phyloP scores from a whole-genome alignment of 2,113 vertebrate species.

The Cathartes aura region DNA sequence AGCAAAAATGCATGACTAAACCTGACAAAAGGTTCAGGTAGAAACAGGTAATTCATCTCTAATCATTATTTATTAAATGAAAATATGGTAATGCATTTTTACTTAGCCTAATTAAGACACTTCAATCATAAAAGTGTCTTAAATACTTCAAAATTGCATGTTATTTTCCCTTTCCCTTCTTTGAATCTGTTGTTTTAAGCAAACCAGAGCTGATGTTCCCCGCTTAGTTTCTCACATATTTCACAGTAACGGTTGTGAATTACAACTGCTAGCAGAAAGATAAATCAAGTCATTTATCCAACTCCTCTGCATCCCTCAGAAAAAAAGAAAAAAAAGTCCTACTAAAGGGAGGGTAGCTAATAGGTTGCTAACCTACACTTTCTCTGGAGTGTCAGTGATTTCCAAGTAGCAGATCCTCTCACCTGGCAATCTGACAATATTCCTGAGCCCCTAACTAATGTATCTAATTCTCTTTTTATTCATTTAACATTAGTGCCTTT shows the following conservation, averaged over 20 bases:
- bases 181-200: not conserved
- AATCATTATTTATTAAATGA: slow-evolving; percentile 29
- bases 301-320: not conserved
- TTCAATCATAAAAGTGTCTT: not conserved
- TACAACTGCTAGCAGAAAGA: not conserved
- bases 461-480: not conserved
- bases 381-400: not conserved
- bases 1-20: not conserved
- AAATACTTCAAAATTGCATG: not conserved
- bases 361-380: not conserved
- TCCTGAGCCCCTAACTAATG: not conserved
- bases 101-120: slow-evolving; percentile 26
- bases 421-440: not conserved
- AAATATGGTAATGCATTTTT: slow-evolving; percentile 28
- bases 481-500: not conserved
- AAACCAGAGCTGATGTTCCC: not conserved
- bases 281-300: not conserved
- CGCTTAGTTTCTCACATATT: not conserved
- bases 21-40: not conserved
- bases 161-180: not conserved
- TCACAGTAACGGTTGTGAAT: not conserved
- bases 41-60: slow-evolving; percentile 1
- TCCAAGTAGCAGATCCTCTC: not conserved
- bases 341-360: not conserved
- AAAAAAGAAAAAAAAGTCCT: not conserved